phyloP scores from a whole-genome alignment of 2,113 vertebrate genomes.

The Loxodonta africana region DNA sequence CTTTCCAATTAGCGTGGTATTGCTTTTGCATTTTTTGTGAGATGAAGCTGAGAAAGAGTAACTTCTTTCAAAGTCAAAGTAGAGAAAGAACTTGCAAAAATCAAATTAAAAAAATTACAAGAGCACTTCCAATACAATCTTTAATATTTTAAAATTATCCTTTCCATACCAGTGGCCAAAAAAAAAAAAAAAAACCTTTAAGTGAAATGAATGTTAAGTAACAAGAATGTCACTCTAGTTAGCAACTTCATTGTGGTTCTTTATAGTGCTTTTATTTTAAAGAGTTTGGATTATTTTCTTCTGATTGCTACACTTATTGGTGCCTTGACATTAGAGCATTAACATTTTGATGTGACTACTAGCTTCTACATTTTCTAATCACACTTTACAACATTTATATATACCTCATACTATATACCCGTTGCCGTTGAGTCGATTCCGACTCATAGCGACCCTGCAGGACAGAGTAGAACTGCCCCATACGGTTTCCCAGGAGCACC shows the following conservation, averaged over 20 bases:
- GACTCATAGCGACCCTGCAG: too few species aligned
- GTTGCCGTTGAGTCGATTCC: too few species aligned
- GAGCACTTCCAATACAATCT: not conserved
- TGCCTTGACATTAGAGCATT: not conserved
- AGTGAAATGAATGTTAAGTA: not conserved
- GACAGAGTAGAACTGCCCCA: too few species aligned
- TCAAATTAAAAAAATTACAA: not conserved
- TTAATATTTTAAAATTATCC: constrained; percentile 28
- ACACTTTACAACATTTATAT: not conserved
- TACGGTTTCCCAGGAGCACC: too few species aligned
- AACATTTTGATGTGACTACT: constrained; percentile 17
- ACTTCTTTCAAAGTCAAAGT: not conserved
- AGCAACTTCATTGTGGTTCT: constrained; percentile 23
- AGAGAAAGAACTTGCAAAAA: not conserved
- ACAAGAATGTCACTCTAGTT: not conserved
- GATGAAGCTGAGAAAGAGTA: constrained; percentile 16
- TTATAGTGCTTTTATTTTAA: constrained; percentile 36
- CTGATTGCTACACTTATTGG: not conserved
- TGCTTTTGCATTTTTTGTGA: constrained; percentile 39
- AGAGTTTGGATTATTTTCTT: constrained; percentile 21
- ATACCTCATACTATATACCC: not conserved
- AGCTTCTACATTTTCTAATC: not conserved
- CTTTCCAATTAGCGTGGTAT: not conserved
- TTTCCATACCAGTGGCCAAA: not conserved
- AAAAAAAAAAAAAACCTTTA: constrained; percentile 15